Evolutionary conservation across 2,797 vertebrate genomes (phyloP), one percentile per base, ranked within the genome.

Genomic region (Microhierax caerulescens): DNA sequence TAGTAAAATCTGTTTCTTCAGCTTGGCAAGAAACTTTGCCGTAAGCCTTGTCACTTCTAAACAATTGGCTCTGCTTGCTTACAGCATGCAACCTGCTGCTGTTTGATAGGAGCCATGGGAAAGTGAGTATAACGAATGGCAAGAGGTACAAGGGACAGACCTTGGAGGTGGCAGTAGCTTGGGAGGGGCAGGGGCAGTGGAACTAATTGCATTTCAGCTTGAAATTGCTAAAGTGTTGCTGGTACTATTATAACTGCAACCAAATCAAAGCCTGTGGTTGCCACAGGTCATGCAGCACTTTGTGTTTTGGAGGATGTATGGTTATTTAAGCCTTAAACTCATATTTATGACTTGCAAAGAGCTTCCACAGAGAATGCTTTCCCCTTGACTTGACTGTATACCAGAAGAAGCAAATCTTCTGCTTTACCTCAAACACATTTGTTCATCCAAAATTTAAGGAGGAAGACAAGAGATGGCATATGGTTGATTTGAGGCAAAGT

Each of bases 201-300:
- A 65, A 16, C 14, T 23, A 24, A 18, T 2, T 32, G 30, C 56
- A 30, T 60, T 88, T 27, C 43, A 18, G 50, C 30, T 82, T 82
- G 68, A 70, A 84, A 20, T 30, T 50, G 39, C 20, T 9, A 4
- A 43, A 88, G 53, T 10, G 8, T 70, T 60, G 28, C n/a, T 73
- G 21, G 53, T 48, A 13, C 13, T 30, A 3, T 32, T 45, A 22
- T 10, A 63, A 32, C 20, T 7, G 18, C 85, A 76, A 27, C 50
- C 41, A 54, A 32, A 53, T 3, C 34, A 37, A 59, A 85, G 70
- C 21, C 47, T 45, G 9, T 43, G 77, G n/a, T 63, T 3, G 6
- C 59, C 1, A 2, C 4, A 74, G 50, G 12, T 70, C 34, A 2
- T 3, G 19, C 0, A 5, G 10, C 56, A 7, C 23, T 53, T 0